These are phyloP conservation scores for Myotis brandtii DNA, from an alignment of 2,113 vertebrate species.

Conservation along the genomic window DNA sequence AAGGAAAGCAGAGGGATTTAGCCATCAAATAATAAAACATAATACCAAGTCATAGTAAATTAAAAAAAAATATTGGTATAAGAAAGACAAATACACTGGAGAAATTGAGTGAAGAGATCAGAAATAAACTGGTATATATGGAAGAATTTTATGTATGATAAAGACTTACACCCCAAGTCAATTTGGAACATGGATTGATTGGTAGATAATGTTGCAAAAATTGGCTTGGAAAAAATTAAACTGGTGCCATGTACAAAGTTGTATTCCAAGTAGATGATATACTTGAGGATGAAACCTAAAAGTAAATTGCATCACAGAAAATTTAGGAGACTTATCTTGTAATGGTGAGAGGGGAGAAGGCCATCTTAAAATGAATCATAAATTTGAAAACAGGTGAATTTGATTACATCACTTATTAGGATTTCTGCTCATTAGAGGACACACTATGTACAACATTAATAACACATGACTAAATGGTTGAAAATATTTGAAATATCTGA, in stretches of 20 bases:
- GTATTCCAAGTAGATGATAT: neutral
- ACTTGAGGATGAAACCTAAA: neutral
- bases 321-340: neutral
- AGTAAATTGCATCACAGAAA: neutral
- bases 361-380: neutral
- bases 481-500: neutral
- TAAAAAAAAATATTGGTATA: neutral
- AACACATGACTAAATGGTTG: neutral
- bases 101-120: neutral
- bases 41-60: neutral
- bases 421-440: conserved; percentile 18
- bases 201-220: neutral
- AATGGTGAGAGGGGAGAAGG: neutral
- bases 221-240: neutral
- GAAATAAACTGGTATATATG: neutral
- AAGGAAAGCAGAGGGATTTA: neutral
- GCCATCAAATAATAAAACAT: neutral
- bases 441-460: neutral
- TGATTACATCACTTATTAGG: neutral
- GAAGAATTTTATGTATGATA: neutral
- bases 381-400: conserved; percentile 16
- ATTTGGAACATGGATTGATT: neutral
- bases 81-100: neutral
- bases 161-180: neutral
- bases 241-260: neutral